Base-by-base conservation (phyloP, 2,113 vertebrate genomes). In the Hydrochoerus hydrochaeris region DNA sequence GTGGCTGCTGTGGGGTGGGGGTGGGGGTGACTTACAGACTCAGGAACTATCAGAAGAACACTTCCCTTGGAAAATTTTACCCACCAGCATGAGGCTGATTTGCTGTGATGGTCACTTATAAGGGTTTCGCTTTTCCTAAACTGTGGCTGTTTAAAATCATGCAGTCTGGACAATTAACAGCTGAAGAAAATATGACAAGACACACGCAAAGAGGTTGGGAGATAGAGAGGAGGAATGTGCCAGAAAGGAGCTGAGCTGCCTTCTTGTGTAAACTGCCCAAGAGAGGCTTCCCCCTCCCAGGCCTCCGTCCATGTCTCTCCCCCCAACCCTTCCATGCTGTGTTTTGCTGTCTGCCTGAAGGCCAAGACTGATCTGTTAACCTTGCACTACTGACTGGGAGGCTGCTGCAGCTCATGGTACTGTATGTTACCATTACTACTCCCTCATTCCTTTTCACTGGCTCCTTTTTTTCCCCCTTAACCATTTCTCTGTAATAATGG, bases 361-460 rank as follows among this genome's bases (percentile, higher is more conserved):
- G 98, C 99, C 98, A 96, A 98, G 98, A 99, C 98, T 98, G 98
- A 98, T 98, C 98, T 98, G 98, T 98, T 98, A 98, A 98, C 99
- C 98, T 98, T 98, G 98, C 97, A 97, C 96, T 98, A 98, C 98
- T 98, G 99, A 98, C 98, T 98, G 98, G 98, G 99, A 99, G 98
- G 98, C 99, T 98, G 97, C 92, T 98, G 97, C 98, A 98, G 99
- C 99, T 99, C 99, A 99, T 99, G 99, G 99, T 99, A 99, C 99
- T 98, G 99, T 99, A 98, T 99, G 99, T 99, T 99, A 99, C 99
- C 98, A 98, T 98, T 99, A 97, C 97, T 98, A 99, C 99, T 99
- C 99, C 99, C 99, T 99, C 99, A 99, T 99, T 99, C 99, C 98
- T 99, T 98, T 97, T 97, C 96, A 88, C 98, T 85, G 94, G 85